Base-by-base conservation (phyloP, 2,888 invertebrate species). In the Dynastes maya region DNA sequence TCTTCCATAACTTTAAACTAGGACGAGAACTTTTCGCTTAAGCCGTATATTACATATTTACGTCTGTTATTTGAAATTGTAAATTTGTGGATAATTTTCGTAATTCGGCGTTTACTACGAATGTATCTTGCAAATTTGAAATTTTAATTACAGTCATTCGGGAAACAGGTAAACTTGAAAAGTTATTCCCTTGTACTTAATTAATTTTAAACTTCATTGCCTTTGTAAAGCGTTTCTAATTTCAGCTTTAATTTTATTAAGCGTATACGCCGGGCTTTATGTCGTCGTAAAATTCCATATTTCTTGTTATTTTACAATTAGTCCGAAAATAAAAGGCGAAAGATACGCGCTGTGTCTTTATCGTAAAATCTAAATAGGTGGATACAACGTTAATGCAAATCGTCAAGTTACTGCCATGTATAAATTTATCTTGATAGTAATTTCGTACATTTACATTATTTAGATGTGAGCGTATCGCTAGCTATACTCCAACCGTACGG, bases 191-290 rank as follows among this genome's bases (percentile, higher is more conserved):
- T 55, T 40, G 45, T 61, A 27, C 61, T 61, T 74, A 74, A 74
- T 74, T 74, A 68, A 68, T 68, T 68, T 68, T 53, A 74, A 74
- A 61, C 61, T 74, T 61, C 72, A 74, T 61, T 61, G 61, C 72
- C 32, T 63, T 63, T 63, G 13, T 63, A 32, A 63, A 29, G 72
- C 61, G 61, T 74, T 74, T 74, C 72, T 63, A 74, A 74, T 72
- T 72, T 11, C 6, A 45, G 45, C 61, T 22, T 45, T 72, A 72
- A 74, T 74, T 74, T 63, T 74, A 74, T 74, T 45, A 74, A 61
- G 29, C 72, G 45, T 61, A 74, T 74, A 74, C 61, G 45, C 45
- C 68, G 40, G 61, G n/a, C 45, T 74, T 74, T 74, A 74, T 74
- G 61, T 45, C 45, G 27, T 49, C 58, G 27, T 74, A 74, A 63